Base-by-base conservation (phyloP, 2,113 vertebrate species). In the Saimiri boliviensis region DNA sequence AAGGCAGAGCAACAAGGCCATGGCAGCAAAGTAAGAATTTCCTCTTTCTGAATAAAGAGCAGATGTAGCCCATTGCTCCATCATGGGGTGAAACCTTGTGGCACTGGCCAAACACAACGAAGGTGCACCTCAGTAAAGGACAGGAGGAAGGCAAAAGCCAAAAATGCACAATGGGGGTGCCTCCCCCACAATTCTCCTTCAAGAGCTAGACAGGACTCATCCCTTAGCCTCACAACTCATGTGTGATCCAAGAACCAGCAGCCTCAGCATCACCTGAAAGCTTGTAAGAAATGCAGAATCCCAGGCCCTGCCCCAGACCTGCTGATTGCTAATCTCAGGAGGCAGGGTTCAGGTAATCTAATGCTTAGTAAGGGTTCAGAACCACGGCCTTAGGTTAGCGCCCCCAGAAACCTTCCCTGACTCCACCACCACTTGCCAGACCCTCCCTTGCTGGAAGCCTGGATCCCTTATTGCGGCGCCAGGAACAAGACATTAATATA, bases 11-110 rank as follows among this genome's bases (percentile, higher is more conserved):
- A 56, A 88, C 37, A 17, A 40, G 40, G 35, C 71, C 40, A 6
- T 95, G 20, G 77, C 8, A 84, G 83, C 35, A 60, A 96, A 52
- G 70, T 45, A 30, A 32, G 5, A 68, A 56, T 76, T 97, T 98
- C 87, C 54, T 96, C 92, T 45, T 95, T 56, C 92, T 94, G 92
- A 94, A 92, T 96, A 94, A 93, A 77, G 42, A 89, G 37, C 23
- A 86, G 56, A 47, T 40, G 52, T 4, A 60, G 52, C 63, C 56
- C 6, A 32, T 1, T 37, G 49, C 52, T 79, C 84, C 14, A 3
- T 20, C 13, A 27, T 32, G 52, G 60, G 20, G 42, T 58, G 30
- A 93, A 58, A 40, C 58, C 52, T 54, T 1, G 0, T 80, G n/a
- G 68, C 88, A 86, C 21, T 21, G 40, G 66, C 30, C 84, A 90